Evolutionary conservation across 2,797 vertebrate genomes (phyloP).

Genomic region (Australoheros facetus): DNA sequence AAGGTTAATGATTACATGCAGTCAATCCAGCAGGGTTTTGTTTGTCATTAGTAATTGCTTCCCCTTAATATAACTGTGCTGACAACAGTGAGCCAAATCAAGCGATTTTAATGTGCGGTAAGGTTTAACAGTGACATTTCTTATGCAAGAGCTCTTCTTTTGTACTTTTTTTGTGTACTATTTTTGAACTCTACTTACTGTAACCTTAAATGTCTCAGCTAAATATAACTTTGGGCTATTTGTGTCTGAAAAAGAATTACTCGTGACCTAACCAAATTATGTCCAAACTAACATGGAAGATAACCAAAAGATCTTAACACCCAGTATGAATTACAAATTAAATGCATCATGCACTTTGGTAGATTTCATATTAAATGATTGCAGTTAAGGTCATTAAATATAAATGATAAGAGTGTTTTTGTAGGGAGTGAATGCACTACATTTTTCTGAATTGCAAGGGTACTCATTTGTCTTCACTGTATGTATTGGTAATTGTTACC

Average conservation of each 20-base stretch:
- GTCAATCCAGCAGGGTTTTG: not conserved
- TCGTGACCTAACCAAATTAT: not conserved
- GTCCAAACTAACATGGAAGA: conserved; percentile 19
- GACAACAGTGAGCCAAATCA: not conserved
- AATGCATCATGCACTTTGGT: conserved; percentile 73
- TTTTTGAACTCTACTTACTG: conserved; percentile 34
- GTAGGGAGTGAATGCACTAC: conserved; percentile 58
- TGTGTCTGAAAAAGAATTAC: not conserved
- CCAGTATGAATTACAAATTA: conserved; percentile 30
- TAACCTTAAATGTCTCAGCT: conserved; percentile 12
- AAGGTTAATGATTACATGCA: not conserved
- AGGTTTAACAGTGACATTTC: not conserved
- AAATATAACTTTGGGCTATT: not conserved
- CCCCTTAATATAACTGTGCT: conserved; percentile 2
- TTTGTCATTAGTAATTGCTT: not conserved
- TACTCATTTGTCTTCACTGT: conserved; percentile 44
- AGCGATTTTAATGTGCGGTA: not conserved
- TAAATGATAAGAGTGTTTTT: conserved; percentile 30
- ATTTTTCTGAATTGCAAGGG: conserved; percentile 43
- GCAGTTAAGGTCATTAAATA: conserved; percentile 22
- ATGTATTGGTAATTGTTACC: conserved; percentile 32
- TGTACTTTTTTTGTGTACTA: not conserved
- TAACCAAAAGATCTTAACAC: not conserved
- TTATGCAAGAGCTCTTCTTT: conserved; percentile 34
- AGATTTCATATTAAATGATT: conserved; percentile 40